These are phyloP conservation scores for Bombus terrestris DNA, from an alignment of 1,140 invertebrate genomes.

Conservation along the genomic window DNA sequence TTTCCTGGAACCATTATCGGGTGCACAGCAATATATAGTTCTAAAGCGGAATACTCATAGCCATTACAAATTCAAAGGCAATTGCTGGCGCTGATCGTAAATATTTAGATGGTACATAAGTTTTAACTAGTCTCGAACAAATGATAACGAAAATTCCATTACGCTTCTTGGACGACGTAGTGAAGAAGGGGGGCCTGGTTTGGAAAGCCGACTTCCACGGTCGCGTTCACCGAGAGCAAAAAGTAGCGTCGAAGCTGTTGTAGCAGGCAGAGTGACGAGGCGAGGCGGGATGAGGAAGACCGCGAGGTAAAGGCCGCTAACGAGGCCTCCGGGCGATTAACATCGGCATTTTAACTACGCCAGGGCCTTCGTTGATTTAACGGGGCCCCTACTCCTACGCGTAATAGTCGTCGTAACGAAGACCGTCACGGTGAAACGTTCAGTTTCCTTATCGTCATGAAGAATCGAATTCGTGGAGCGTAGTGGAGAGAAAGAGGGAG, in stretches of 20 bases:
- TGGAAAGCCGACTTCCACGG: not conserved
- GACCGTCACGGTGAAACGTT: slow-evolving; percentile 22
- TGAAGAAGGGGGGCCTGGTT: not conserved
- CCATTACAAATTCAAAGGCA: slow-evolving; percentile 50
- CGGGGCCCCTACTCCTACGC: slow-evolving; percentile 63
- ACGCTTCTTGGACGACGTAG: not conserved
- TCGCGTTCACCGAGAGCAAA: slow-evolving; percentile 3
- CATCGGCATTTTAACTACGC: slow-evolving; percentile 71
- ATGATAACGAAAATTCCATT: slow-evolving; percentile 51
- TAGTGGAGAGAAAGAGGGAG: not conserved
- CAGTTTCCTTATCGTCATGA: slow-evolving; percentile 28
- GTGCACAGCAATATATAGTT: not conserved
- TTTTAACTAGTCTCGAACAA: slow-evolving; percentile 32
- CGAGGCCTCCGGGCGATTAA: slow-evolving; percentile 68
- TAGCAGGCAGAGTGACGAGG: not conserved
- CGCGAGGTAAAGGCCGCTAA: slow-evolving; percentile 68
- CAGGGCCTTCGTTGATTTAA: slow-evolving; percentile 62
- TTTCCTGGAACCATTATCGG: slow-evolving; percentile 42
- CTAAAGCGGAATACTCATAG: not conserved
- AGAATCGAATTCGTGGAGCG: slow-evolving; percentile 21
- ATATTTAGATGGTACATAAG: slow-evolving; percentile 27
- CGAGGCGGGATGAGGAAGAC: slow-evolving; percentile 4
- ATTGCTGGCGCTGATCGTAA: slow-evolving; percentile 32
- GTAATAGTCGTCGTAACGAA: slow-evolving; percentile 61
- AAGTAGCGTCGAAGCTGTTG: not conserved